Evolutionary conservation across 1,140 invertebrate species (phyloP), one percentile per base, ranked within the genome.

Genomic region (Littorina saxatilis): DNA sequence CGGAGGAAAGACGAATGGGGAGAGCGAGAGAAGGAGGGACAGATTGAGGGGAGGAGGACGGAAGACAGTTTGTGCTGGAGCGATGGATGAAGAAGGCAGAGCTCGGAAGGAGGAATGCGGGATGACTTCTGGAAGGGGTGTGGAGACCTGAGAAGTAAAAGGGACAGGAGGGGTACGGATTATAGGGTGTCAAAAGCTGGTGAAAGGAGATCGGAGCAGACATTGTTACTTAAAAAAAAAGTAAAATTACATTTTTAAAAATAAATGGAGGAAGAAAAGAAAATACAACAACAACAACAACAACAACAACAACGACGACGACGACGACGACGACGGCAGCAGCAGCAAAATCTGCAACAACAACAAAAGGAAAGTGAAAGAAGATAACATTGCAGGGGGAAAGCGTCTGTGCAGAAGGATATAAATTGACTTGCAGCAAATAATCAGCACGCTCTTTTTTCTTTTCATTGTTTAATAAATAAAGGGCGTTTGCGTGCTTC

Each of bases 11-110:
- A 37, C 15, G 40, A 29, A 27, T 23, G 27, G 39, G 11, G 43
- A 40, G 63, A 72, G 37, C 13, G 39, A 52, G 79, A 80, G 50
- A 63, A 29, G 11, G 68, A 32, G 39, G 29, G 66, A 55, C 27
- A 72, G 63, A 52, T 7, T n/a, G 74, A 7, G 40, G 32, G 68
- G 11, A n/a, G 35, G 37, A 23, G 50, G 68, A 32, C 20, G 29
- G 27, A 15, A 35, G 68, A 23, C 13, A 37, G 23, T 20, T 5
- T 9, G 35, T n/a, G 29, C n/a, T 15, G 40, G 11, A 37, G 47
- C 1, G 29, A 0, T 47, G 40, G 29, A 7, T 43, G 79, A 66
- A 29, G 63, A 37, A 9, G n/a, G 72, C 13, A 47, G 43, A n/a
- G 39, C 37, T 35, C 1, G 9, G 66, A 7, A 68, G 13, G 29